A percentile compares a stretch with the other conserved stretches of the same genome.
These are phyloP conservation scores for Diogma glabrata DNA, from an alignment of 2,888 invertebrate species.

Conservation along the genomic window DNA sequence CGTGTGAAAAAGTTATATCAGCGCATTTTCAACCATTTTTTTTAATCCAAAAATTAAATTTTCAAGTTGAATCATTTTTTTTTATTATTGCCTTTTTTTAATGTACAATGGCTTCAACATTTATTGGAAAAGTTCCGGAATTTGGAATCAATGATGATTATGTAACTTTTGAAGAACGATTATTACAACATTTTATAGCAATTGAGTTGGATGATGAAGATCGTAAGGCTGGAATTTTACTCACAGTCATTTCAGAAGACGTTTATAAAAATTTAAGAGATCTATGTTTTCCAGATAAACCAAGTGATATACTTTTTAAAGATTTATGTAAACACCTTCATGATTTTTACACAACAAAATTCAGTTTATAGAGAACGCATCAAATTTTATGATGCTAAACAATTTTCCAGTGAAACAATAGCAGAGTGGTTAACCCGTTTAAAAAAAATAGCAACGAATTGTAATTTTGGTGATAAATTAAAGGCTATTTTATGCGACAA, in stretches of 20 bases:
- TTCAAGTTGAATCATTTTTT: too few relatives aligned
- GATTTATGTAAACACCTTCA: not conserved
- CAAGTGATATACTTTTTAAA: not conserved
- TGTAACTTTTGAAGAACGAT: not conserved
- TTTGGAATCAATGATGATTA: slow-evolving; percentile 1
- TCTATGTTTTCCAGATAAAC: not conserved
- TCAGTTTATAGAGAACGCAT: not conserved
- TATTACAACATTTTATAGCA: not conserved
- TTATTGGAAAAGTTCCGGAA: not conserved
- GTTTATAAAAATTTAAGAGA: not conserved
- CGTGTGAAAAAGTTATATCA: too few relatives aligned
- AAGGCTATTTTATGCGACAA: not conserved
- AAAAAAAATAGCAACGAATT: not conserved
- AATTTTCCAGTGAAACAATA: not conserved
- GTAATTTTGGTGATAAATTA: not conserved
- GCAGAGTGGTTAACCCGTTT: not conserved
- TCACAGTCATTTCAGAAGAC: not conserved
- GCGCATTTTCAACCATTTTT: too few relatives aligned
- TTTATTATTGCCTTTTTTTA: too few relatives aligned
- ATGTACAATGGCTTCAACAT: too few relatives aligned
- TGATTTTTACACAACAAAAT: not conserved
- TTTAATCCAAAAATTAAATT: too few relatives aligned
- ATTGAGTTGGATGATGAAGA: not conserved
- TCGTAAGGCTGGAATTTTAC: not conserved
- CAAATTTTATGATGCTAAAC: not conserved